Base-by-base conservation (phyloP, 2,113 vertebrate genomes). In the Odobenus rosmarus region DNA sequence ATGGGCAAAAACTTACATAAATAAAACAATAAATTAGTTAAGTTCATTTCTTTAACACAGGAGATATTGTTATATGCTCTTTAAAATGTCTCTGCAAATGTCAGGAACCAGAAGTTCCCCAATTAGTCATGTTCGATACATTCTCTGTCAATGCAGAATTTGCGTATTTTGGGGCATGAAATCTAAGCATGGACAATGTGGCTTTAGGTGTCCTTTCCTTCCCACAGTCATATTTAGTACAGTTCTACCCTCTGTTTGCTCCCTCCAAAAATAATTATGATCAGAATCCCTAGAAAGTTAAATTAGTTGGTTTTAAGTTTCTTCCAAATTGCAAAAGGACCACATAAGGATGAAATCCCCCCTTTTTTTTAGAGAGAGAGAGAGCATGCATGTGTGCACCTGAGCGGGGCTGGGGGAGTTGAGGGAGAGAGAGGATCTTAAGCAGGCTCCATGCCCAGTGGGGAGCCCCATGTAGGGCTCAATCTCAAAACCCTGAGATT, bases 61-160 rank as follows among this genome's bases (percentile, higher is more conserved):
- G 62, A 72, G 69, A 83, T 85, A 74, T 21, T 84, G 59, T 93
- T 72, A 33, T 11, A 88, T 81, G 57, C n/a, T 95, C 36, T 96
- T 87, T 88, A 67, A 95, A 92, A 88, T 76, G 69, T 90, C 61
- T 88, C 80, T 53, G 51, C 62, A 96, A 95, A 81, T 92, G 85
- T 92, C 90, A 96, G 64, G 67, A 90, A 87, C 85, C 36, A 71
- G 72, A 96, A 90, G 31, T 88, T 81, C 49, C 18, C 21, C 23
- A 42, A 21, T 86, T 76, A 59, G 15, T 80, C 21, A 42, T 72
- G 46, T 33, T 93, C 28, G 59, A 26, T 62, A 26, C 57, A 46
- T 53, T 62, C 7, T 90, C 26, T 89, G 26, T 86, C 84, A 16
- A 23, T 19, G 36, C 8, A n/a, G 71, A 6, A 55, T 53, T 86